Percentiles rank a stretch among this genome's conserved stretches.
phyloP scores from a whole-genome alignment of 2,113 vertebrate genomes.

The Lepisosteus osseus region DNA sequence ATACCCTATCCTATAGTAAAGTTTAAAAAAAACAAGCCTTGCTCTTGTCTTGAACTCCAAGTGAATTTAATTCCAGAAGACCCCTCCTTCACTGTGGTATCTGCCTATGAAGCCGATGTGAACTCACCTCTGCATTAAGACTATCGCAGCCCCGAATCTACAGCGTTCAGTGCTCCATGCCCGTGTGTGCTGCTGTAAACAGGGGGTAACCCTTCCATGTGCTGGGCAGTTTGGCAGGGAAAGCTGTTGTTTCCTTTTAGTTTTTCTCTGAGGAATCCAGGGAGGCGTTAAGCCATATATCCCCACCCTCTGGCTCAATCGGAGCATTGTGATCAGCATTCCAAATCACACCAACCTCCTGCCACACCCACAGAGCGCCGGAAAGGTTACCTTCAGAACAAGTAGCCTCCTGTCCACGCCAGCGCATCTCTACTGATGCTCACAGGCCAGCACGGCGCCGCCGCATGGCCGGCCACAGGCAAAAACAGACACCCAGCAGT shows the following conservation, averaged over 20 bases:
- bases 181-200: constrained; percentile 8
- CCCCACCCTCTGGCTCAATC: constrained; percentile 23
- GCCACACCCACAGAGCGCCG: background rate
- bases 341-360: constrained; percentile 24
- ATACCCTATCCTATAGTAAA: no score
- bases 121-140: background rate
- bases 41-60: no score
- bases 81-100: background rate
- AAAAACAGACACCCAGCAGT: no score
- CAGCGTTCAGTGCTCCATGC: background rate
- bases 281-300: constrained; percentile 16
- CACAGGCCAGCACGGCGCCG: background rate
- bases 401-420: background rate
- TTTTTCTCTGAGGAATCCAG: constrained; percentile 18
- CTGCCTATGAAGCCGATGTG: background rate
- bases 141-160: background rate
- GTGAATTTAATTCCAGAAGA: no score
- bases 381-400: constrained; percentile 1
- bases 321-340: constrained; percentile 32
- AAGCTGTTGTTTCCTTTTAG: constrained; percentile 9
- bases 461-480: no score
- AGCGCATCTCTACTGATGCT: no score
- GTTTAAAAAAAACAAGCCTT: no score
- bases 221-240: constrained; percentile 1
- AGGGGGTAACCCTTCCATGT: background rate